Evolutionary conservation across 2,888 invertebrate genomes (phyloP), one percentile per base, ranked within the genome.

Genomic region (Oscheius sp.): DNA sequence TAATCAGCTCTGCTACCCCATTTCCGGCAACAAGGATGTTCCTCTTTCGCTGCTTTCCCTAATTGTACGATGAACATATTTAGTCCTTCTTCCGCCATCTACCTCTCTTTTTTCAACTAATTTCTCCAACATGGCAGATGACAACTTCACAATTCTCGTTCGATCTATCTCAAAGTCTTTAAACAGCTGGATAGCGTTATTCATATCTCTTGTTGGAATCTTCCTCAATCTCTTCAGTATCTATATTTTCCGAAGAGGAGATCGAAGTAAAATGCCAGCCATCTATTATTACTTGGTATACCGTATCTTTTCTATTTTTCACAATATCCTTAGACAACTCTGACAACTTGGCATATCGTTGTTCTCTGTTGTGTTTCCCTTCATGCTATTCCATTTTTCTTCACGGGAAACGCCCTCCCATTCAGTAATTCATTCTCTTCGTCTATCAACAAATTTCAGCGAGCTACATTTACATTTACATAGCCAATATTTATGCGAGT

Each of bases 201-300:
- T 12, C 2, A 24, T 54, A 17, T n/a, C n/a, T 12, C 4, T 33
- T 17, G 32, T 33, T 1, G 54, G 54, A 17, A 9, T 54, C 2
- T 22, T 32, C 20, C 54, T 54, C 1, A 54, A 54, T 20, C 20
- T 54, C 33, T 33, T 54, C 33, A 54, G 54, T 20, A 54, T 54
- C 14, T 54, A 33, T 20, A 24, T 54, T 22, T 54, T 54, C n/a
- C 32, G 54, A 9, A 32, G 6, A 17, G 54, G 54, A 4, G 54
- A 54, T 12, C 32, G 17, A 17, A 36, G 54, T 5, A 17, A 32
- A 6, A 41, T 41, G 14, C 54, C 54, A 6, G 54, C 54, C 8
- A 54, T 54, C 12, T 36, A 54, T 24, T 54, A 33, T 22, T 54
- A 54, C 24, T 12, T 54, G 54, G 54, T 54, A 17, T 2, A 5